These are phyloP conservation scores for Physocephala rufipes DNA, from an alignment of 2,888 invertebrate species.

Conservation along the genomic window DNA sequence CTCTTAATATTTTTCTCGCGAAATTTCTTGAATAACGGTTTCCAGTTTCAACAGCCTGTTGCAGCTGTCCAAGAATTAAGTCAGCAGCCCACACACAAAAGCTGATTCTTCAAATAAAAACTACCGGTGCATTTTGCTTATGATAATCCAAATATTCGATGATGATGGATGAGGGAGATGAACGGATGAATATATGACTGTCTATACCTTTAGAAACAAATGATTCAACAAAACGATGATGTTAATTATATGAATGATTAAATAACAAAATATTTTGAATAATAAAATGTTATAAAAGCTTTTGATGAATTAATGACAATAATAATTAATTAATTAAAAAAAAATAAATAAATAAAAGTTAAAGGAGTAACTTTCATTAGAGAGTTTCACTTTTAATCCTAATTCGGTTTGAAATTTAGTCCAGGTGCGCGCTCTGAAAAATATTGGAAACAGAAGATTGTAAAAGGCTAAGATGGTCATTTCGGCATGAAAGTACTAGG, in stretches of 20 bases:
- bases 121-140: background rate
- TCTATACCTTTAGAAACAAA: background rate
- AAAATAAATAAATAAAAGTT: too few relatives aligned
- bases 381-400: too few relatives aligned
- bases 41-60: background rate
- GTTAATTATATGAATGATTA: background rate
- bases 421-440: too few relatives aligned
- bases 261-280: background rate
- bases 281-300: background rate
- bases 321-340: too few relatives aligned
- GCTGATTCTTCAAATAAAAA: slow-evolving; percentile 8
- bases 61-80: background rate
- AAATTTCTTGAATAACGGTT: background rate
- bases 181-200: background rate
- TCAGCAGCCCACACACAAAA: background rate
- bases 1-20: background rate
- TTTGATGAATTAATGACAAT: too few relatives aligned
- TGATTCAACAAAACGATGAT: background rate
- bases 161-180: background rate
- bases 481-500: too few relatives aligned
- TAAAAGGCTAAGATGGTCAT: too few relatives aligned
- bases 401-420: too few relatives aligned
- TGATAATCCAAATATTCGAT: background rate
- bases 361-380: background rate
- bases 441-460: too few relatives aligned